Base-by-base conservation (phyloP, 2,797 vertebrate genomes). In the Parambassis ranga region DNA sequence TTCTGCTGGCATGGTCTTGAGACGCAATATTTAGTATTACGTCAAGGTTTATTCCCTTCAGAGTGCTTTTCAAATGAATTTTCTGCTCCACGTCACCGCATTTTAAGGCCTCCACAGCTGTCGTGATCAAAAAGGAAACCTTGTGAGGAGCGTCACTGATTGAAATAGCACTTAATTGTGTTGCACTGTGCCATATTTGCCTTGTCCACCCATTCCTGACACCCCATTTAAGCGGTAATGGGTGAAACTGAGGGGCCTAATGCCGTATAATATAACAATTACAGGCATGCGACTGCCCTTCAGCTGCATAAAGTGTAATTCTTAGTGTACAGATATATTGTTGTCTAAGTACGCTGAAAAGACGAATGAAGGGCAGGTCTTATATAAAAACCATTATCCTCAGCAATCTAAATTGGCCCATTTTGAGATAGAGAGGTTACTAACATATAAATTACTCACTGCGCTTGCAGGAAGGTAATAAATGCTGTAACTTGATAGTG, bases 41-140 rank as follows among this genome's bases (percentile, higher is more conserved):
- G 75, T 86, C 80, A 72, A 57, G 83, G 80, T 76, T 86, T 83
- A 86, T 83, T 87, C 80, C 82, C 86, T 60, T 68, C 60, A 27
- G 87, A 84, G 52, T 52, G 43, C 79, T 82, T 89, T 90, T 90
- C 86, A 84, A 87, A 90, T 91, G 68, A 90, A 90, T 92, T 90
- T 93, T 89, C 84, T 88, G 89, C 89, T 90, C 65, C 79, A 65
- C 55, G 58, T 90, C 90, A 80, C 88, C 1, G 43, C 15, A 26
- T 82, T 78, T 67, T 58, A 72, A 69, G 61, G 72, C 69, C 69
- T 83, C 68, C 77, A 77, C 77, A 78, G 82, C 83, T 86, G 76
- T 81, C 78, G 3, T 75, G 81, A 87, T 88, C 84, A 71, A 71
- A 87, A 60, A 67, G 73, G 72, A 79, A 86, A 71, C 70, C 71